phyloP scores from a whole-genome alignment of 2,797 vertebrate species.

The Sebastes hubbsi region DNA sequence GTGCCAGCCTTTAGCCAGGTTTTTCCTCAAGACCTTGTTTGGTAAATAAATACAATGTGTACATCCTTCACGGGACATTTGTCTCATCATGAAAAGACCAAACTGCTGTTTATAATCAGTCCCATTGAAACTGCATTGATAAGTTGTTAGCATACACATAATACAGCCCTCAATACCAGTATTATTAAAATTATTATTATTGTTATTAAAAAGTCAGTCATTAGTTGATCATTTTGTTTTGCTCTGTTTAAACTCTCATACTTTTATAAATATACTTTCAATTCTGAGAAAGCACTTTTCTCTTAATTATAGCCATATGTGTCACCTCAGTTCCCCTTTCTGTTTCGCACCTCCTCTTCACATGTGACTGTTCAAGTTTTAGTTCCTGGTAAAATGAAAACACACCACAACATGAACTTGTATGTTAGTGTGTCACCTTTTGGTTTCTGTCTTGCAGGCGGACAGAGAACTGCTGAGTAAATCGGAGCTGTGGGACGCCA shows the following conservation, averaged over 20 bases:
- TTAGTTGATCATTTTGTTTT: neutral
- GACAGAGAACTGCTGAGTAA: constrained; percentile 6
- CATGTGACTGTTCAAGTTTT: constrained; percentile 36
- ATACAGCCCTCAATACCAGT: neutral
- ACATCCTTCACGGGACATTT: neutral
- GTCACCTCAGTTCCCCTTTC: neutral
- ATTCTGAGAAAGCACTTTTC: constrained; percentile 36
- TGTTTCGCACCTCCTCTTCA: constrained; percentile 22
- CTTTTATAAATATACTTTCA: neutral
- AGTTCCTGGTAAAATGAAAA: constrained; percentile 31
- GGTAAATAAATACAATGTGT: neutral
- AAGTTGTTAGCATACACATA: neutral
- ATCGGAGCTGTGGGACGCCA: neutral
- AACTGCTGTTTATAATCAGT: neutral
- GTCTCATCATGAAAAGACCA: neutral
- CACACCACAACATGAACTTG: neutral
- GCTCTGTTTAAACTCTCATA: neutral
- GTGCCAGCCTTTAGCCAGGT: neutral
- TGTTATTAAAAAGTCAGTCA: neutral
- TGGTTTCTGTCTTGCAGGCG: constrained; percentile 30
- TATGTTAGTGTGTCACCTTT: neutral
- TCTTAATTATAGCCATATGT: neutral
- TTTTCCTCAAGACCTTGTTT: neutral
- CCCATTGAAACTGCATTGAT: neutral
- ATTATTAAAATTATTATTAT: neutral